Evolutionary conservation across 2,113 vertebrate genomes (phyloP).

Genomic region (Charina bottae): DNA sequence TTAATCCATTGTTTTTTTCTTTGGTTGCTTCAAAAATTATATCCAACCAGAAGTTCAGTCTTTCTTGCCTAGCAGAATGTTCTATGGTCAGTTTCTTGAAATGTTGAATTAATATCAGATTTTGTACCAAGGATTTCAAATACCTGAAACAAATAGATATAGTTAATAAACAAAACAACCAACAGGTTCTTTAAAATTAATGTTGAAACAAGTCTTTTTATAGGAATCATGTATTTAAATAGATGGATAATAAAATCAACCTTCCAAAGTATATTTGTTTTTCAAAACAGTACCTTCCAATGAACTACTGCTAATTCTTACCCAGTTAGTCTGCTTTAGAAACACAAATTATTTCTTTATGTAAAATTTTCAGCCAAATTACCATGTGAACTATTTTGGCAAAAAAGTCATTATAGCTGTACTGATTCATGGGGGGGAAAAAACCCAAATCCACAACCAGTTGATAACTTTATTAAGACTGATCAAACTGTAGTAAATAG

Average conservation of each 20-base stretch:
- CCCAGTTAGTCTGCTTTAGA: neutral
- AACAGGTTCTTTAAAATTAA: slow-evolving; percentile 24
- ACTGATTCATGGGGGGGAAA: neutral
- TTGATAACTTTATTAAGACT: neutral
- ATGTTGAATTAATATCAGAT: slow-evolving; percentile 89
- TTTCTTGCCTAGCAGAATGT: slow-evolving; percentile 85
- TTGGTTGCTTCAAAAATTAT: slow-evolving; percentile 93
- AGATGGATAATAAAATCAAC: neutral
- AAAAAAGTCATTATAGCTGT: neutral
- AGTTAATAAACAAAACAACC: slow-evolving; percentile 41
- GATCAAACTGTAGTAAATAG: neutral
- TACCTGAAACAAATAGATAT: slow-evolving; percentile 81
- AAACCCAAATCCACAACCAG: neutral
- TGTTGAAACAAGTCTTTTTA: neutral
- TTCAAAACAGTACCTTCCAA: neutral
- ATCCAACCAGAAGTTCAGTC: slow-evolving; percentile 96
- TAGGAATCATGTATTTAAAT: neutral
- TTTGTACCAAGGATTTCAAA: slow-evolving; percentile 91
- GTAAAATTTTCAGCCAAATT: neutral
- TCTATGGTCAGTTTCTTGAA: slow-evolving; percentile 88
- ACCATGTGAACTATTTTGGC: neutral
- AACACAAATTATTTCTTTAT: neutral
- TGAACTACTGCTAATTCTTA: neutral
- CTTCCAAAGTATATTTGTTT: neutral
- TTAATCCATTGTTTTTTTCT: slow-evolving; percentile 82